These are phyloP conservation scores for Pocillopora grandis DNA, from an alignment of 92 coral and sea anemone genomes.

Conservation along the genomic window DNA sequence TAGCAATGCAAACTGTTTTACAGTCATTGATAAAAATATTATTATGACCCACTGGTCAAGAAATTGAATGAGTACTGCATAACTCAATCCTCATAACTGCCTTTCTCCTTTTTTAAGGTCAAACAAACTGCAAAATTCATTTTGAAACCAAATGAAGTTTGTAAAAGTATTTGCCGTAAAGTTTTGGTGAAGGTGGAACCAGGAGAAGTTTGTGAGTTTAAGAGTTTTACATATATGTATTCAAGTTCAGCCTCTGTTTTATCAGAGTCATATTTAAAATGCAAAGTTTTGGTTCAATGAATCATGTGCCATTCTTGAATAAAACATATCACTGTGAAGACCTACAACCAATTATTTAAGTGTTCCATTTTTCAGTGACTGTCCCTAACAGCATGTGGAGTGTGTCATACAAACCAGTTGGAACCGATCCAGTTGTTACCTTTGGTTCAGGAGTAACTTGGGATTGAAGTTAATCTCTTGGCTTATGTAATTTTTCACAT, in stretches of 20 bases:
- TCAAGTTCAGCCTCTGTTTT: background rate
- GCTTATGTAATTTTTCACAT: background rate
- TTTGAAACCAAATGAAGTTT: conserved; percentile 68
- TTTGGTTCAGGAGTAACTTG: conserved; percentile 76
- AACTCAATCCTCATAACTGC: background rate
- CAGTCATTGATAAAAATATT: too few relatives aligned
- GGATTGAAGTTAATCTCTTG: conserved; percentile 29
- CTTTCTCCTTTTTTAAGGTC: conserved; percentile 47
- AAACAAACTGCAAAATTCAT: conserved; percentile 65
- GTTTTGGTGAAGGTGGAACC: conserved; percentile 59
- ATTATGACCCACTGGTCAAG: background rate
- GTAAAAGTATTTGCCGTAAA: conserved; percentile 66
- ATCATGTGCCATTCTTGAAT: too few relatives aligned
- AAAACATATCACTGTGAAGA: too few relatives aligned
- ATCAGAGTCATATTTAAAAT: background rate
- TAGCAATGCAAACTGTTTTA: too few relatives aligned
- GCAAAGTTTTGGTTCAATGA: too few relatives aligned
- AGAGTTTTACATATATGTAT: background rate
- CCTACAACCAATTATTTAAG: background rate
- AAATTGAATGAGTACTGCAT: background rate
- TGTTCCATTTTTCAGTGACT: conserved; percentile 54
- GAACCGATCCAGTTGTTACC: conserved; percentile 65
- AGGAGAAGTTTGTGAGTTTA: conserved; percentile 89
- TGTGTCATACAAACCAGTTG: conserved; percentile 67
- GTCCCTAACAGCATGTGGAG: conserved; percentile 72